phyloP scores from a whole-genome alignment of 2,888 invertebrate species.

The Tipula lateralis region DNA sequence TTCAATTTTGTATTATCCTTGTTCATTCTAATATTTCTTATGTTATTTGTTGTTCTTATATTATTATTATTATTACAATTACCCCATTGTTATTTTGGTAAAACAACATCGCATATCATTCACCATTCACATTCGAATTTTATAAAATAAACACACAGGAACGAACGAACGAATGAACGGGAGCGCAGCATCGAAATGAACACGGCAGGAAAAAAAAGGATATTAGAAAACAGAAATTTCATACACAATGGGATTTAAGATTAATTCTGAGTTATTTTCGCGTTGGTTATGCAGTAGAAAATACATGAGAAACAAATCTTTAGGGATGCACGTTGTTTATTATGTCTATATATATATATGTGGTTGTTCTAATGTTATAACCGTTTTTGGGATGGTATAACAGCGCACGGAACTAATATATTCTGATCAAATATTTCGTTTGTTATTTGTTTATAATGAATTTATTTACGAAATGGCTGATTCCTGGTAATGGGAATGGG shows the following conservation, averaged over 20 bases:
- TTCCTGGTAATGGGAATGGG: no score
- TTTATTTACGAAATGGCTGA: no score
- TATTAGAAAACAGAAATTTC: conserved; percentile 25
- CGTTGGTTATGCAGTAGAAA: conserved; percentile 30
- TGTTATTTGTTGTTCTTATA: conserved; percentile 26
- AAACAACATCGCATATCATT: conserved; percentile 19
- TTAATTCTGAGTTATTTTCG: conserved; percentile 35
- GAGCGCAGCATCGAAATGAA: not conserved
- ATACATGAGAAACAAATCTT: conserved; percentile 5
- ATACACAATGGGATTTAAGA: conserved; percentile 31
- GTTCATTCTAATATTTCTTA: conserved; percentile 28
- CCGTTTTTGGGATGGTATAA: not conserved
- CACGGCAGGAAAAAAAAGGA: not conserved
- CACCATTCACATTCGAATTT: conserved; percentile 19
- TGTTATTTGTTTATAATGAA: no score
- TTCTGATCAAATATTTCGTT: not conserved
- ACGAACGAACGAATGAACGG: not conserved
- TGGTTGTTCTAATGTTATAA: not conserved
- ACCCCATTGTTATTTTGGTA: conserved; percentile 27
- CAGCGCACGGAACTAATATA: not conserved
- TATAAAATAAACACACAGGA: not conserved
- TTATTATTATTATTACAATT: conserved; percentile 29
- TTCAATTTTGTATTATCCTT: conserved; percentile 29
- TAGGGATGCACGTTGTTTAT: conserved; percentile 20
- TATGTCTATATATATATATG: not conserved